Evolutionary conservation across 2,797 vertebrate species (phyloP).

Genomic region (Typhlichthys eigenmanni): DNA sequence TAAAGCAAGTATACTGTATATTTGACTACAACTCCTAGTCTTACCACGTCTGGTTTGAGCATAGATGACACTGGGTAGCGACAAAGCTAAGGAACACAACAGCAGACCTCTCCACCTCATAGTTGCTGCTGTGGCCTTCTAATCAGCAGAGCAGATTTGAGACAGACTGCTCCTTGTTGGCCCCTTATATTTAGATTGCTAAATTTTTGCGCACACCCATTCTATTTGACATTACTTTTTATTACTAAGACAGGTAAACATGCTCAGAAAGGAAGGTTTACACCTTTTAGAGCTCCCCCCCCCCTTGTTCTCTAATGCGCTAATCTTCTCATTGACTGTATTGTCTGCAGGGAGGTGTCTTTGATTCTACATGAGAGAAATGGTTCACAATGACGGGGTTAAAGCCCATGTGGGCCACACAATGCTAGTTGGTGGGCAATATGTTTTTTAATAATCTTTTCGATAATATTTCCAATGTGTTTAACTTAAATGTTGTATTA

Average conservation of each 20-base stretch:
- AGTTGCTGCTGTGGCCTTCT: slow-evolving; percentile 30
- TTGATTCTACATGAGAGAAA: not conserved
- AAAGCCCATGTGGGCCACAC: no score
- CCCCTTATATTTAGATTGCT: slow-evolving; percentile 65
- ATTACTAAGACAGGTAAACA: slow-evolving; percentile 47
- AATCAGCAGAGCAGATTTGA: slow-evolving; percentile 33
- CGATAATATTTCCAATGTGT: no score
- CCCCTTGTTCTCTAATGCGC: slow-evolving; percentile 25
- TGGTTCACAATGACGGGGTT: slow-evolving; percentile 15
- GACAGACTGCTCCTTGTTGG: not conserved
- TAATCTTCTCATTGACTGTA: slow-evolving; percentile 41
- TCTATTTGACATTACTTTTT: slow-evolving; percentile 27
- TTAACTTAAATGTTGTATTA: no score
- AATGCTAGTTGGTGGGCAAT: no score
- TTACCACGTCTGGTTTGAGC: slow-evolving; percentile 62
- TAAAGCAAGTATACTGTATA: not conserved
- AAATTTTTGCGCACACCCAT: slow-evolving; percentile 38
- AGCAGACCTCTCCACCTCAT: slow-evolving; percentile 63
- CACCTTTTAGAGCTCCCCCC: slow-evolving; percentile 39
- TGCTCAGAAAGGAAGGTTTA: slow-evolving; percentile 34
- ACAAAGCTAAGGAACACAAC: slow-evolving; percentile 58
- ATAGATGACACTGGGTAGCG: slow-evolving; percentile 27
- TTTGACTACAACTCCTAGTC: slow-evolving; percentile 3
- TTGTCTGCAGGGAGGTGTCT: slow-evolving; percentile 21
- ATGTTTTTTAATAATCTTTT: no score